A percentile compares a stretch with the other conserved stretches of the same genome.
These are phyloP conservation scores for Drosophila sechellia DNA, from an alignment of 1,140 invertebrate genomes.

Conservation along the genomic window DNA sequence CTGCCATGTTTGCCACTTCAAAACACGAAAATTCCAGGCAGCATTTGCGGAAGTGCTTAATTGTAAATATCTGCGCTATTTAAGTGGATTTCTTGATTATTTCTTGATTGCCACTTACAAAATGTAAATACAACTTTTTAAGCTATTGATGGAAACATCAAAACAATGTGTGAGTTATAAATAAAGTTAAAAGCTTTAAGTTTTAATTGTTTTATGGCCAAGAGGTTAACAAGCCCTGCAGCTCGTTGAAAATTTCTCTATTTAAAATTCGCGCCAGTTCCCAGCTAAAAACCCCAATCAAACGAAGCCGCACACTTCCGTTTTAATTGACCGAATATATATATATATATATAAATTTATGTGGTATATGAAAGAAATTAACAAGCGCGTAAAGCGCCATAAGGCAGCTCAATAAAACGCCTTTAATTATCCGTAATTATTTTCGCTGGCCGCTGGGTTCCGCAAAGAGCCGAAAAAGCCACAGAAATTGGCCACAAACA, in stretches of 20 bases:
- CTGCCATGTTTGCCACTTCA: slow-evolving; percentile 33
- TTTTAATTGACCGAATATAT: slow-evolving; percentile 32
- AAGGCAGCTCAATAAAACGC: slow-evolving; percentile 58
- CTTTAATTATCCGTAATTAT: slow-evolving; percentile 69
- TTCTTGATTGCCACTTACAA: not conserved
- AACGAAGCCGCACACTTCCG: slow-evolving; percentile 17
- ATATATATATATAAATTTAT: slow-evolving; percentile 23
- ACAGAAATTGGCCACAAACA: slow-evolving; percentile 18
- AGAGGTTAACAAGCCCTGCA: not conserved
- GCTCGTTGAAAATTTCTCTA: slow-evolving; percentile 15
- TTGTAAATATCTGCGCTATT: slow-evolving; percentile 9
- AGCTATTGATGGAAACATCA: no score
- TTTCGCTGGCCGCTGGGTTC: slow-evolving; percentile 57
- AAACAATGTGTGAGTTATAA: no score
- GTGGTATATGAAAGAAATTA: slow-evolving; percentile 48
- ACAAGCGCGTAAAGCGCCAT: slow-evolving; percentile 61
- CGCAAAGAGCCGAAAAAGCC: slow-evolving; percentile 41
- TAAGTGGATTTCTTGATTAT: not conserved
- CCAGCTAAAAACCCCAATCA: slow-evolving; percentile 6
- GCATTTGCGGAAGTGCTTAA: slow-evolving; percentile 31
- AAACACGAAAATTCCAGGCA: slow-evolving; percentile 37
- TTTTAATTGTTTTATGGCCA: not conserved
- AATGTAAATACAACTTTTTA: not conserved
- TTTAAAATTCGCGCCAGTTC: slow-evolving; percentile 20
- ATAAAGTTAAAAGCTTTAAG: not conserved